Evolutionary conservation across 2,797 vertebrate species (phyloP), one percentile per base, ranked within the genome.

Genomic region (Eulemur coronatus): DNA sequence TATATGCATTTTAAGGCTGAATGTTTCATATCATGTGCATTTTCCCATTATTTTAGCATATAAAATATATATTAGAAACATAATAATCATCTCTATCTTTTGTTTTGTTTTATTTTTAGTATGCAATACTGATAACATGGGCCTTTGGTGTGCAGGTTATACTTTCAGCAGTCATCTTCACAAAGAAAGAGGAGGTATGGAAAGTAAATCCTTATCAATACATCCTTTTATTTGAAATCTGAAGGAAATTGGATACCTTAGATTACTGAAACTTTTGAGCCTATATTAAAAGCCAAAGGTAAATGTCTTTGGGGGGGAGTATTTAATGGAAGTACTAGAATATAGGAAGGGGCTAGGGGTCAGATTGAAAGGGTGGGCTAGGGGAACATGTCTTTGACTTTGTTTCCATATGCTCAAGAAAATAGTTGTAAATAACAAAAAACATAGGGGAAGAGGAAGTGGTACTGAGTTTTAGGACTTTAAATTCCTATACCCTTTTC

Each of bases 101-200:
- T 46, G 43, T 92, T 95, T 97, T 26, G 50, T 50, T 59, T 59
- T 59, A 26, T 94, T 72, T 46, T 89, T 50, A 98, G 97, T 97
- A 97, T 75, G n/a, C 95, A 69, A 59, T 10, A 79, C 91, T 98
- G 90, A 82, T 98, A n/a, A 41, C 85, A 22, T 52, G 97, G n/a
- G 20, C 96, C 41, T 73, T 98, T 86, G 70, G 85, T 88, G 52
- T 18, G 4, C 94, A 98, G 46, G 18, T 94, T 80, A 13, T 82
- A 88, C 30, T 98, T 80, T 81, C 48, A n/a, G 33, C 92, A 26
- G 57, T 98, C 33, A 50, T 98, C 88, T 84, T 98, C 4, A 2
- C 18, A 52, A 97, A 95, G 73, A 97, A 97, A 94, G 85, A 97
- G 38, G 91, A 97, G 96, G 84, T 97, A 98, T 55, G 96, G 43